These are phyloP conservation scores for Parambassis ranga DNA, from an alignment of 2,797 vertebrate genomes.

Conservation along the genomic window DNA sequence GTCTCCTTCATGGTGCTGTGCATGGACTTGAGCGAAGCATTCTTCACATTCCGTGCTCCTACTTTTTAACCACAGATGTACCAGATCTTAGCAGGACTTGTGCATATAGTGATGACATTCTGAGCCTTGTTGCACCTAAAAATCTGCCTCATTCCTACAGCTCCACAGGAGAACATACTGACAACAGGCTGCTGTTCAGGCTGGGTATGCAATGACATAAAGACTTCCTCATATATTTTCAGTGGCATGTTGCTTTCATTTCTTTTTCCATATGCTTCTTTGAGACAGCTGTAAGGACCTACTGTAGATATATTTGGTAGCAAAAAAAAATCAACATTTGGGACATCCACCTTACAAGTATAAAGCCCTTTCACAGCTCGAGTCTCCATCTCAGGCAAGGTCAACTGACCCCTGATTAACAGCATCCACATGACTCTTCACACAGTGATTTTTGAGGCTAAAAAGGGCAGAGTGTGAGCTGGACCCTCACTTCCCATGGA, in stretches of 20 bases:
- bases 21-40: constrained; percentile 72
- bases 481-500: constrained; percentile 1
- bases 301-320: no score
- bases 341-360: no score
- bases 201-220: no score
- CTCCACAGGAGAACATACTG: background rate
- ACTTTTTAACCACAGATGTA: constrained; percentile 33
- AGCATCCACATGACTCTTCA: constrained; percentile 26
- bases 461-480: background rate
- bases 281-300: no score
- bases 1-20: constrained; percentile 46
- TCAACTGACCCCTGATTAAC: no score
- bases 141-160: background rate
- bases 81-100: constrained; percentile 13
- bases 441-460: background rate
- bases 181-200: background rate
- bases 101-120: background rate
- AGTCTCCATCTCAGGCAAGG: no score
- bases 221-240: no score
- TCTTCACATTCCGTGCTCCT: constrained; percentile 68
- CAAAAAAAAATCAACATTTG: no score
- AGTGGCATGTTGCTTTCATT: no score
- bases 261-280: no score
- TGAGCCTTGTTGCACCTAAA: background rate
- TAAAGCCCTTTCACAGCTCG: no score